A percentile compares a stretch with the other conserved stretches of the same genome.
Evolutionary conservation across 2,113 vertebrate species (phyloP).

Genomic region (Indri indri): DNA sequence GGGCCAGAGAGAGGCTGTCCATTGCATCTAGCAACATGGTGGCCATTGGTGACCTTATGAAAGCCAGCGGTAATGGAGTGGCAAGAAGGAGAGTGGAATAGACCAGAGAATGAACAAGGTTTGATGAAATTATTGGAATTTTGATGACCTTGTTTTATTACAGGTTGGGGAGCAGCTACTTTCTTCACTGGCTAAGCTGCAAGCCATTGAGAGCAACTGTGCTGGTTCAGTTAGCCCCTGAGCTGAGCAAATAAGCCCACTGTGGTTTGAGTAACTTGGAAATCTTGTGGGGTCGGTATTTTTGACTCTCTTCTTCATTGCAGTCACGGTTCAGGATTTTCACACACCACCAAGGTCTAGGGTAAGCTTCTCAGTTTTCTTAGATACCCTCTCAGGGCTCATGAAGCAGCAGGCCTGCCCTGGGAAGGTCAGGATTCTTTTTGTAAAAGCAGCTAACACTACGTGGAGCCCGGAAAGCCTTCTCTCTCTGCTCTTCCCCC

Average conservation of each 20-base stretch:
- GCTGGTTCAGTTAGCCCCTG: background rate
- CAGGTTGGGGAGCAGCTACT: background rate
- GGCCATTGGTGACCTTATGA: background rate
- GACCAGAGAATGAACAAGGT: background rate
- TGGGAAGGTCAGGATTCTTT: conserved; percentile 28
- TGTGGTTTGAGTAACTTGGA: background rate
- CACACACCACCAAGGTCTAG: background rate
- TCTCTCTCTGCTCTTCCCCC: background rate
- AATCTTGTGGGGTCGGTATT: background rate
- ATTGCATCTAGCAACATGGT: background rate
- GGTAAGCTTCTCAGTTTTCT: conserved; percentile 44
- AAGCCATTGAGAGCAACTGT: background rate
- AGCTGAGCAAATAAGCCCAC: background rate
- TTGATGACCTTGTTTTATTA: conserved; percentile 31
- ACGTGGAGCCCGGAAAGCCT: background rate
- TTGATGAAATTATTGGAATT: conserved; percentile 1
- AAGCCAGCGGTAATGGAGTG: background rate
- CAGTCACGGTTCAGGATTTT: conserved; percentile 51
- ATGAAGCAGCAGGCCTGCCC: conserved; percentile 45
- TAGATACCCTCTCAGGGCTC: background rate
- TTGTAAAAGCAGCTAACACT: background rate
- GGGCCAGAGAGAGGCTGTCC: background rate
- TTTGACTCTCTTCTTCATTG: background rate
- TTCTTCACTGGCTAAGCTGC: background rate
- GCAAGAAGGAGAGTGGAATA: background rate